Evolutionary conservation across 2,888 invertebrate genomes (phyloP), one percentile per base, ranked within the genome.

Genomic region (Athetis lepigone): DNA sequence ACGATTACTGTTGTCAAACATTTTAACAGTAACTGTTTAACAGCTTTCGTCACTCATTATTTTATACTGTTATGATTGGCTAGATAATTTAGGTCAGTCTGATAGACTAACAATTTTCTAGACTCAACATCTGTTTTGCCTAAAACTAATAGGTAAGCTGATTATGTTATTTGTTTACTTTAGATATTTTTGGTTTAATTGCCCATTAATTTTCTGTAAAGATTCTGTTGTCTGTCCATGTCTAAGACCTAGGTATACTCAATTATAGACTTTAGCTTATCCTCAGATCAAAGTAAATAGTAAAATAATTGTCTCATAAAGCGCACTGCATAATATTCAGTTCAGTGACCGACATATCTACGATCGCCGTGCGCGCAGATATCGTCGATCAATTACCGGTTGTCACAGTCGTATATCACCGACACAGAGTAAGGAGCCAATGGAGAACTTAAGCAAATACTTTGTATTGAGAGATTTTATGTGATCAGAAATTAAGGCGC

Each of bases 351-450:
- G 68, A 47, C 46, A 60, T 80, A 77, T 78, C 75, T 78, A 25
- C 27, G 69, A 67, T 66, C 75, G 57, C 47, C 75, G 70, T 72
- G 58, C 50, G 66, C 77, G 81, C 77, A 85, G 83, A 86, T 88
- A 90, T 87, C 84, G 83, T 85, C 84, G 80, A 89, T 91, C 89
- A 89, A 88, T 90, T 89, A 88, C 79, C 43, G 76, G 74, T 80
- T 86, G 89, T 88, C 87, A 84, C 84, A 85, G 79, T 80, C 84
- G 82, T 88, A 85, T 83, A 78, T 79, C 77, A 80, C 72, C 36
- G 57, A 33, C 77, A 70, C 66, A 13, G 61, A 61, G 43, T 49
- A 56, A 0, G 2, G 7, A 37, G n/a, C 13, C 2, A 9, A 55
- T 55, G 58, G 58, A 75, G 43, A 37, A 9, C 9, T 50, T 3